A percentile compares a stretch with the other conserved stretches of the same genome.
These are phyloP conservation scores for Drosophila gunungcola DNA, from an alignment of 1,140 invertebrate species.

Conservation along the genomic window DNA sequence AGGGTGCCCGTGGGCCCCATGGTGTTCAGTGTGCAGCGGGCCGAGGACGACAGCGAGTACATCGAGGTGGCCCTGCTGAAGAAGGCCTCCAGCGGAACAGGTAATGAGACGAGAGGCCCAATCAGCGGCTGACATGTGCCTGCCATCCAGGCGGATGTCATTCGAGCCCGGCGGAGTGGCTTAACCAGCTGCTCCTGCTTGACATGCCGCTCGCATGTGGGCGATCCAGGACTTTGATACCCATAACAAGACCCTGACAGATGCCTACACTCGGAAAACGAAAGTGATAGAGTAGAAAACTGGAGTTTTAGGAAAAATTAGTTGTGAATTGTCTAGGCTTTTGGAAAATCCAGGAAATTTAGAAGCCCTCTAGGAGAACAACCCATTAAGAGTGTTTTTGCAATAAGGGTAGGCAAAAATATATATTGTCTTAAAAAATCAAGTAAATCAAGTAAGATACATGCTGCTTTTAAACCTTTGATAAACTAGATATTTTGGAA, in stretches of 20 bases:
- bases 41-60: constrained; percentile 82
- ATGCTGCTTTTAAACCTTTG: too few species aligned
- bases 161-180: background rate
- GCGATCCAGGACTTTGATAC: constrained; percentile 29
- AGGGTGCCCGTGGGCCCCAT: constrained; percentile 80
- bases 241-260: constrained; percentile 1
- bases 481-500: too few species aligned
- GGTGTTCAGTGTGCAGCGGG: constrained; percentile 83
- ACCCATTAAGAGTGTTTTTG: too few species aligned
- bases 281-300: too few species aligned
- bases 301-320: too few species aligned
- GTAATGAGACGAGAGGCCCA: constrained; percentile 40
- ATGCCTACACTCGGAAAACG: constrained; percentile 9
- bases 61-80: constrained; percentile 83
- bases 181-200: constrained; percentile 31
- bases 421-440: background rate
- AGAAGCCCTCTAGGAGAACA: too few species aligned
- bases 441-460: too few species aligned
- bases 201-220: constrained; percentile 31
- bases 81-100: constrained; percentile 70
- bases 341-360: too few species aligned
- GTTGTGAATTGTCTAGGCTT: too few species aligned
- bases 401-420: too few species aligned
- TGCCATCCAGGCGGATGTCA: background rate
- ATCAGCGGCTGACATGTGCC: constrained; percentile 17